Base-by-base conservation (phyloP, 2,113 vertebrate genomes). In the Mustela lutreola region DNA sequence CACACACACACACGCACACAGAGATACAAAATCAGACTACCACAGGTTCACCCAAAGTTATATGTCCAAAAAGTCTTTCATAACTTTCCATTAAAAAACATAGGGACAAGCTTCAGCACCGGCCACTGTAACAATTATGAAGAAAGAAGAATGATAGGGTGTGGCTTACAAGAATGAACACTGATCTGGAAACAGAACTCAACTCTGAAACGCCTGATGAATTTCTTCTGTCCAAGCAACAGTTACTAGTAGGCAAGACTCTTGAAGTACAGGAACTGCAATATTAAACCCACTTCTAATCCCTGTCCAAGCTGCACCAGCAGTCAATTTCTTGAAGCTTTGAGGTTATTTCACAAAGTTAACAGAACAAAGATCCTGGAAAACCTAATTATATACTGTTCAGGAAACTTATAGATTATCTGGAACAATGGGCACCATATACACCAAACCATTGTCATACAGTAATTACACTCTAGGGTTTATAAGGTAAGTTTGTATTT, bases 401-500 rank as follows among this genome's bases (percentile, higher is more conserved):
- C 65, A 56, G 81, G 76, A 95, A 80, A 94, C 18, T 42, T 71
- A 81, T 0, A 65, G 84, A 91, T 95, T 87, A 85, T 95, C 11
- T 88, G 76, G 42, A 67, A 65, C 63, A 84, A 93, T 2, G 39
- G 87, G 63, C 60, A 96, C 21, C 0, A 4, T 45, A 89, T 45
- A 90, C 60, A 83, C 28, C 62, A 93, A 96, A 96, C 76, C 60
- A 94, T 73, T 75, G 89, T 33, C 53, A 85, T 33, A 56, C 56
- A 12, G 15, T 53, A 94, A 92, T 88, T 89, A 97, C 45, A 78
- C 14, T 31, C n/a, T 12, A 73, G 24, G 24, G 28, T 97, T 97
- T 96, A 96, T 94, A 95, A 95, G 84, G 73, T 50, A 36, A 91
- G 70, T 96, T 71, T 88, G 22, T 56, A 96, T 90, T 94, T 89